These are phyloP conservation scores for Molanna angustata DNA, from an alignment of 2,888 invertebrate species.

Conservation along the genomic window DNA sequence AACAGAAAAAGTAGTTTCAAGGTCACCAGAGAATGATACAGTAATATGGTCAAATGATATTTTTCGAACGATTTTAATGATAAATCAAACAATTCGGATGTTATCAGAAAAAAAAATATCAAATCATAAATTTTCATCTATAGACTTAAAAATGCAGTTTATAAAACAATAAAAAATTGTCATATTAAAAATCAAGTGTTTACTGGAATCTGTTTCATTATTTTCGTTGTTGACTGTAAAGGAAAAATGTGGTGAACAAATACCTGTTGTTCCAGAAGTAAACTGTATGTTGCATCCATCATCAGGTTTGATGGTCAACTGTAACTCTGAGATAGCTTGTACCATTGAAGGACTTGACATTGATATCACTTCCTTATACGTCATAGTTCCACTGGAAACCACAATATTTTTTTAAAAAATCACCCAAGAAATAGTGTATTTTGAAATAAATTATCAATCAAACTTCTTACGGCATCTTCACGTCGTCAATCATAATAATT, in stretches of 20 bases:
- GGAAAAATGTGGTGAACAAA: too few species aligned
- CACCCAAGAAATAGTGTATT: neutral
- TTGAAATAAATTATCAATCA: neutral
- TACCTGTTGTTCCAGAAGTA: conserved; percentile 67
- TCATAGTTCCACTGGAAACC: conserved; percentile 41
- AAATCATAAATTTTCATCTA: neutral
- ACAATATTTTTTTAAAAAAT: neutral
- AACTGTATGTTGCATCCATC: conserved; percentile 78
- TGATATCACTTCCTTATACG: conserved; percentile 38
- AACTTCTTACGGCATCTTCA: conserved; percentile 56
- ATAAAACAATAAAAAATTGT: too few species aligned
- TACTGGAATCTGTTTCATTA: too few species aligned
- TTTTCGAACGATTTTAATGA: too few species aligned
- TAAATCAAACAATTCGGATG: neutral
- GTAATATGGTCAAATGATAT: too few species aligned
- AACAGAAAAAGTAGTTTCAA: too few species aligned
- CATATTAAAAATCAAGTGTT: too few species aligned
- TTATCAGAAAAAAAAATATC: neutral
- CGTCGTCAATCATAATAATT: conserved; percentile 56
- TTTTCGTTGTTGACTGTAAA: too few species aligned
- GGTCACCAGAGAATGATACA: too few species aligned
- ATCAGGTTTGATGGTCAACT: conserved; percentile 61
- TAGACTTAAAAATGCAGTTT: neutral
- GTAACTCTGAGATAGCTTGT: conserved; percentile 42
- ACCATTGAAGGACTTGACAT: conserved; percentile 32